Evolutionary conservation across 1,140 invertebrate genomes (phyloP), one percentile per base, ranked within the genome.

Genomic region (Solen grandis): DNA sequence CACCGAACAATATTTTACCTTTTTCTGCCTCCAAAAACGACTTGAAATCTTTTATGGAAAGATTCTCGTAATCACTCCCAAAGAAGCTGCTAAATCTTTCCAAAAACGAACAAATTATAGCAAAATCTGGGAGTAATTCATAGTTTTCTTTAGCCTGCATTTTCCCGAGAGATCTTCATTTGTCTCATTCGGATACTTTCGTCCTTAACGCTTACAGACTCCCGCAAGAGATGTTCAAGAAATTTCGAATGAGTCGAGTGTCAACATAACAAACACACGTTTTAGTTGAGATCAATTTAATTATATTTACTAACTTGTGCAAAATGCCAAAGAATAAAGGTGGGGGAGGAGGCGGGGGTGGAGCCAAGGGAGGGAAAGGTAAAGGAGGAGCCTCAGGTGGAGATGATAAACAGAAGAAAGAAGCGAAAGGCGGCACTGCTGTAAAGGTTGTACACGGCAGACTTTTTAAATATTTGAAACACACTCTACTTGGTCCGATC

Each of bases 391-490:
- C 68, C 65, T 79, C 63, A 22, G 83, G 78, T 14, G 81, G 79
- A 35, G 90, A 77, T 19, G 85, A 86, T 36, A 73, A 72, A 13
- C 72, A 86, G 68, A 76, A 82, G 27, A 93, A 93, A 84, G 84
- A 92, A 79, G 78, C 90, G 22, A 92, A 92, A 84, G 92, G 91
- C 66, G 92, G 93, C 68, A 91, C 87, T 36, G 84, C 92, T 59
- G 90, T 93, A 22, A 93, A 93, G 82, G 92, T 92, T 85, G 59
- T 46, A 8, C 8, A 46, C 41, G 19, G 19, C 19, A 46, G 41
- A 46, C 41, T 10, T 10, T 19, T 46, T n/a, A 13, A 25, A 36
- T 31, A 8, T 31, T 16, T 35, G 5, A 65, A 16, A 16, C 31
- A n/a, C 5, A n/a, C 22, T 14, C 62, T 13, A 16, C 33, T 65